Base-by-base conservation (phyloP, 2,888 invertebrate species). In the Crocallis elinguaria region DNA sequence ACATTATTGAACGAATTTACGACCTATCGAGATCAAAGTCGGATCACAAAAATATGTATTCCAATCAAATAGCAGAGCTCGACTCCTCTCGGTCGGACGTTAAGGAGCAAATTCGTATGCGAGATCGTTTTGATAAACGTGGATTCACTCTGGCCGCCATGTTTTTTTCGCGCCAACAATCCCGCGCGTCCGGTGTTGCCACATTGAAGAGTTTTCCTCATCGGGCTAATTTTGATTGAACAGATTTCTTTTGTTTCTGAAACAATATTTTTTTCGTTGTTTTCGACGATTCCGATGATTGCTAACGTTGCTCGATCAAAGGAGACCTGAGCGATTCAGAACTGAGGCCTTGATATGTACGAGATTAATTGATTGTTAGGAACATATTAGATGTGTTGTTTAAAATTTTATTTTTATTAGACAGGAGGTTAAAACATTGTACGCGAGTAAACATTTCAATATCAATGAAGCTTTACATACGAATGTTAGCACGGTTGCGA, bases 1-100 rank as follows among this genome's bases (percentile, higher is more conserved):
- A 87, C 86, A 86, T 74, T 82, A 83, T 80, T 71, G 76, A 77
- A 80, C 73, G 71, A 79, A 84, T 87, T 86, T 87, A 88, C 84
- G 84, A 79, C 62, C 74, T 62, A 82, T 76, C 75, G 74, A 84
- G 85, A 88, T 88, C 87, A 87, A 87, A 86, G 82, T 80, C 68
- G 69, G 69, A 70, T 68, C 66, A 78, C 77, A 74, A 79, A 82
- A 81, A 80, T 81, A 79, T 75, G 63, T 68, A 64, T 70, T 67
- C 67, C 60, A 66, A 79, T 79, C 73, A 73, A 66, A 69, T 63
- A 53, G 57, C 21, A 48, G 41, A 67, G 52, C 60, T 60, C 60
- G 64, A 67, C 64, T 71, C 71, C 72, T 82, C 73, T 62, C 56
- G 50, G 58, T 54, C 57, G 51, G 64, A 69, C 43, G 59, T 63